These are phyloP conservation scores for Tyria jacobaeae DNA, from an alignment of 2,888 invertebrate genomes.

Conservation along the genomic window DNA sequence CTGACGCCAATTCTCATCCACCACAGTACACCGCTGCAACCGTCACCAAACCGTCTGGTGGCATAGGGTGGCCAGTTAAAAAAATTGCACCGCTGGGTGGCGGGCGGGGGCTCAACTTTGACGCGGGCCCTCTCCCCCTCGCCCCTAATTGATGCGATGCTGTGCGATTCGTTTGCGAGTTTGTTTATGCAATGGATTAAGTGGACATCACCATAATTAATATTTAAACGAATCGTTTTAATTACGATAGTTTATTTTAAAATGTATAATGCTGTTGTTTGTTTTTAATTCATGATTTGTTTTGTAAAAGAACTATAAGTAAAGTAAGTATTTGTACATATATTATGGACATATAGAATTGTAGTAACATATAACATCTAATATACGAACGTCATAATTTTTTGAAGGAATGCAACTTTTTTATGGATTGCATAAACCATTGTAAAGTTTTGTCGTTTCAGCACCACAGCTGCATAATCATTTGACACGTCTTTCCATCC, in stretches of 20 bases:
- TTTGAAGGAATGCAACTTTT: no score
- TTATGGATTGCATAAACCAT: no score
- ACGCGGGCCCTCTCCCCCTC: conserved; percentile 69
- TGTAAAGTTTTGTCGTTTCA: no score
- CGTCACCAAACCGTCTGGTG: conserved; percentile 82
- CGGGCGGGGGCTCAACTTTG: conserved; percentile 72
- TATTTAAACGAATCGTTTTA: conserved; percentile 10
- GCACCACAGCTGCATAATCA: no score
- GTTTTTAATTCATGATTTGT: not conserved
- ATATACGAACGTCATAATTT: no score
- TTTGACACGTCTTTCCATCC: no score
- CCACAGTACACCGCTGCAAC: conserved; percentile 70
- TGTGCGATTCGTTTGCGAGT: conserved; percentile 66
- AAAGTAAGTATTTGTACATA: no score
- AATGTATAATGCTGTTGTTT: not conserved
- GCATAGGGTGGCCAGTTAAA: conserved; percentile 69
- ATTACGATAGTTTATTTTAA: conserved; percentile 4
- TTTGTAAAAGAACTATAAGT: not conserved
- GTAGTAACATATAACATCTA: no score
- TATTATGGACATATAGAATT: no score
- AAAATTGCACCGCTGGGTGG: conserved; percentile 73
- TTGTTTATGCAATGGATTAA: conserved; percentile 50
- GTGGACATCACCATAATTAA: conserved; percentile 21
- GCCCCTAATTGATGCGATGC: conserved; percentile 74
- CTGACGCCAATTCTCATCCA: conserved; percentile 52